Percentiles rank a stretch among this genome's conserved stretches.
These are phyloP conservation scores for Uropetala carovei DNA, from an alignment of 2,888 invertebrate species.

Conservation along the genomic window DNA sequence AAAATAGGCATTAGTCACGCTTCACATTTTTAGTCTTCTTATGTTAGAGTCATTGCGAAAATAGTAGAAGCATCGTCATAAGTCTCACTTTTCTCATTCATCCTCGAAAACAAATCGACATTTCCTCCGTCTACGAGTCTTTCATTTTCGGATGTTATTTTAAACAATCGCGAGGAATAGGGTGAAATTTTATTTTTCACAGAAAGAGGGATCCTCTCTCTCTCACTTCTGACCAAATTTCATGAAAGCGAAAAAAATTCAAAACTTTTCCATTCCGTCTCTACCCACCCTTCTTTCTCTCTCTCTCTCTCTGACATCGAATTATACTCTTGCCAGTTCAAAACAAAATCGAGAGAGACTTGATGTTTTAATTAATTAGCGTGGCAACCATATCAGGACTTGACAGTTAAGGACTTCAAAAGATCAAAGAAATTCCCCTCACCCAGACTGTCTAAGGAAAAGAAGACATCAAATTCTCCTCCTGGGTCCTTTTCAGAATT, in stretches of 20 bases:
- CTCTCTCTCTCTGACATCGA: background rate
- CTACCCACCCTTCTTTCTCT: background rate
- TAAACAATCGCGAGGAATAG: background rate
- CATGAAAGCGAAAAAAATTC: background rate
- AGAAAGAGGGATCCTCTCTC: background rate
- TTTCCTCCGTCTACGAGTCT: background rate
- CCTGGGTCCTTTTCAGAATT: conserved; percentile 22
- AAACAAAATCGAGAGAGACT: conserved; percentile 36
- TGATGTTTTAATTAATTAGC: conserved; percentile 61
- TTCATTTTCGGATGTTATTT: background rate
- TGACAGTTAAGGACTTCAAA: conserved; percentile 58
- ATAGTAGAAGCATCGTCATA: background rate
- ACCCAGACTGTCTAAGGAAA: background rate
- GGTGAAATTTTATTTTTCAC: background rate
- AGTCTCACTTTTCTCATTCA: background rate
- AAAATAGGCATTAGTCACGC: too few species aligned
- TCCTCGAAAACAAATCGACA: background rate
- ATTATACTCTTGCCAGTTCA: background rate
- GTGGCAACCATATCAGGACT: conserved; percentile 44
- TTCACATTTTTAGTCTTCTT: too few species aligned
- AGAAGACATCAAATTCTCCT: conserved; percentile 43
- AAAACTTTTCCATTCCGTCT: too few species aligned
- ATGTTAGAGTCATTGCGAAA: too few species aligned
- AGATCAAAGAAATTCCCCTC: conserved; percentile 32
- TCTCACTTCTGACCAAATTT: background rate